A percentile compares a stretch with the other conserved stretches of the same genome.
phyloP scores from a whole-genome alignment of 2,113 vertebrate species.

The Lycocorax pyrrhopterus region DNA sequence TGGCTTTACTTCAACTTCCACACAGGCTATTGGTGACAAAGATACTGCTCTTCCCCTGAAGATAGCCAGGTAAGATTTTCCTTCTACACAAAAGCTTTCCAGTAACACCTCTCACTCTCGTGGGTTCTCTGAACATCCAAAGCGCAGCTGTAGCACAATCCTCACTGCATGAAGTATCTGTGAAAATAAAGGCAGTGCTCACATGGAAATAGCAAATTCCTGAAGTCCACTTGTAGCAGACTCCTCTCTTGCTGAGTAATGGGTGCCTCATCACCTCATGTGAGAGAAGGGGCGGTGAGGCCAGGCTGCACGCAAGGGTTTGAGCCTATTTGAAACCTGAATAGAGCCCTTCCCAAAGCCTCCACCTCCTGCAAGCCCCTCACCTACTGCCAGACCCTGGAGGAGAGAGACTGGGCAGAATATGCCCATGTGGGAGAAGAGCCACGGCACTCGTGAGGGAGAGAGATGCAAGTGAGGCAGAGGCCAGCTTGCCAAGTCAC shows the following conservation, averaged over 20 bases:
- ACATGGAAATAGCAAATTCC: background rate
- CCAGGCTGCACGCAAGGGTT: background rate
- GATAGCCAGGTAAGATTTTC: background rate
- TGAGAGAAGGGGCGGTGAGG: background rate
- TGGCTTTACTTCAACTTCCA: background rate
- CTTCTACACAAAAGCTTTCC: background rate
- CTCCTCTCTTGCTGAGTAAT: background rate
- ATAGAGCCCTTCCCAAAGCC: background rate
- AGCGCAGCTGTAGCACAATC: background rate
- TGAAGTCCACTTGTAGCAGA: background rate
- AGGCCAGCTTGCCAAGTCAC: background rate
- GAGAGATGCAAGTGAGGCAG: background rate
- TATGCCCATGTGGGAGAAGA: background rate
- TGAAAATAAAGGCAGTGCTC: background rate
- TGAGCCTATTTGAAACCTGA: accelerated
- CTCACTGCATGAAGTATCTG: background rate
- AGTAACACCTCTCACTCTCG: background rate
- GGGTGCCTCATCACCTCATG: accelerated
- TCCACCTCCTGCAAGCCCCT: background rate
- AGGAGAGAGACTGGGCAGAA: background rate
- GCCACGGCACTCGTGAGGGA: background rate
- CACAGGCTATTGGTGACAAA: background rate
- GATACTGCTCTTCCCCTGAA: background rate
- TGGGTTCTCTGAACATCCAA: background rate
- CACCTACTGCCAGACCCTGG: background rate